Percentiles rank a stretch among this genome's conserved stretches.
Conservation (phyloP, 2,888 invertebrate species). For the Cybosia mesomella region DNA sequence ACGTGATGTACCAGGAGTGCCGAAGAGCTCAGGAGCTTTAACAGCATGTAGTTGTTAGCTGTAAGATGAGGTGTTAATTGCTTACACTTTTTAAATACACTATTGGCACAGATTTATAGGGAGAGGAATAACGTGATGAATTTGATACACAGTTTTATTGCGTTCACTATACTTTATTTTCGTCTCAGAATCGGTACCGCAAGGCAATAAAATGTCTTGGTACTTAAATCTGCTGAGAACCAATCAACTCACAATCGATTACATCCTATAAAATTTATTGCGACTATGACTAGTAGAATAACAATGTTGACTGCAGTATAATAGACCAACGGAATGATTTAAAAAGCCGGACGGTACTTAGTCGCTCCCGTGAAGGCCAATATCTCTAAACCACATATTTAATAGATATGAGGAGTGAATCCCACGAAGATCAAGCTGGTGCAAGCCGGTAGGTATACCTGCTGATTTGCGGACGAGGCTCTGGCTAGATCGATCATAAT, state of each 20-base stretch:
- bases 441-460: too few relatives aligned
- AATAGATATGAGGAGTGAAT: too few relatives aligned
- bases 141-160: not conserved
- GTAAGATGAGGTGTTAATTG: not conserved
- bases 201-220: not conserved
- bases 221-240: not conserved
- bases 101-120: not conserved
- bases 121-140: not conserved
- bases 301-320: too few relatives aligned
- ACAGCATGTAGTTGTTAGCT: not conserved
- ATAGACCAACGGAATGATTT: not conserved
- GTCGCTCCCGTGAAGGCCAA: too few relatives aligned
- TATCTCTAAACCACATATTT: too few relatives aligned
- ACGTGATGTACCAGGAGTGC: conserved; percentile 16
- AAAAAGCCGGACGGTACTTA: too few relatives aligned
- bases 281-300: not conserved
- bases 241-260: not conserved
- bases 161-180: not conserved
- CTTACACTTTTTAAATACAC: not conserved
- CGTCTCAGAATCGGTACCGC: not conserved
- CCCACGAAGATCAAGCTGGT: too few relatives aligned
- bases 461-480: too few relatives aligned
- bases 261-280: not conserved
- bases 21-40: not conserved
- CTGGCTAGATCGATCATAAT: too few relatives aligned